Conservation (phyloP, 2,113 vertebrate genomes). For the Indicator indicator region DNA sequence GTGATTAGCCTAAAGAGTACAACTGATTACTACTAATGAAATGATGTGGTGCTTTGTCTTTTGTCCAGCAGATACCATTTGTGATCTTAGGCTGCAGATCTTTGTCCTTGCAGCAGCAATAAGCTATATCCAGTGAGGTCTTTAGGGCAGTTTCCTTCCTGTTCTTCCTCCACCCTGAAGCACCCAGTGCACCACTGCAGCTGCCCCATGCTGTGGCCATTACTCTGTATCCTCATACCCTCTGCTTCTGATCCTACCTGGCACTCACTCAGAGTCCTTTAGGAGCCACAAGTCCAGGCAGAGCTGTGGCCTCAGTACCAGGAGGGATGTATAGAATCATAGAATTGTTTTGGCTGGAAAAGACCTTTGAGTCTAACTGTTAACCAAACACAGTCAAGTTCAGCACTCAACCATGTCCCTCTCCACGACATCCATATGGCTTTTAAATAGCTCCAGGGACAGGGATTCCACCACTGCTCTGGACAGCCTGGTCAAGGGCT, state of each 20-base stretch:
- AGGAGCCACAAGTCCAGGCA: background rate
- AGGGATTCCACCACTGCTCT: background rate
- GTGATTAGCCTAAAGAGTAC: rapidly evolving
- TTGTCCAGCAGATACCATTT: background rate
- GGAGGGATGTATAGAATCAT: background rate
- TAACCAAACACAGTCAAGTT: background rate
- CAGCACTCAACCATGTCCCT: background rate
- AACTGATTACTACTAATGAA: background rate
- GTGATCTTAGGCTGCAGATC: background rate
- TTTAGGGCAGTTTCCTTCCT: background rate
- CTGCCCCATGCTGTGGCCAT: rapidly evolving
- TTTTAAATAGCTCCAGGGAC: background rate
- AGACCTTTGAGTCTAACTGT: background rate
- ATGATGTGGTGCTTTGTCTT: background rate
- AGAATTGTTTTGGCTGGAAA: background rate
- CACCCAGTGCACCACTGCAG: too few species aligned
- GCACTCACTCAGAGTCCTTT: background rate
- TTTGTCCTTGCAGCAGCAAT: rapidly evolving
- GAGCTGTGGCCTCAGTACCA: rapidly evolving
- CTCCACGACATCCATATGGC: background rate
- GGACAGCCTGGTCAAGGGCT: background rate
- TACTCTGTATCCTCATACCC: rapidly evolving
- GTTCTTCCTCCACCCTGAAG: too few species aligned
- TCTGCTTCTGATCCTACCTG: rapidly evolving
- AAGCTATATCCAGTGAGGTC: rapidly evolving